A percentile compares a stretch with the other conserved stretches of the same genome.
These are phyloP conservation scores for Heloderma charlesbogerti DNA, from an alignment of 2,113 vertebrate species.

Conservation along the genomic window DNA sequence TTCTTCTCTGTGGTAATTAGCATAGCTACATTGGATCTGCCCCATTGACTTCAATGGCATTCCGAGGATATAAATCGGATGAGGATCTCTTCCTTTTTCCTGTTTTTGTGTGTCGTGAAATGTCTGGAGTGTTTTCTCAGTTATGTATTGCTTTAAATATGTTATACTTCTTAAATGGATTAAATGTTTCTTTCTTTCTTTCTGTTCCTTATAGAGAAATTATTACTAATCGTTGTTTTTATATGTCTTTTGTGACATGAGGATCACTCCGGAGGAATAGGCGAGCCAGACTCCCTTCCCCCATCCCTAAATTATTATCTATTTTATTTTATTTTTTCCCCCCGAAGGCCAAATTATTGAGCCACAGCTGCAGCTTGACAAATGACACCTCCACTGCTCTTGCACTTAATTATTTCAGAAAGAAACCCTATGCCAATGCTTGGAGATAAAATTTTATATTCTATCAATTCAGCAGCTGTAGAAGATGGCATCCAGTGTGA, in stretches of 20 bases:
- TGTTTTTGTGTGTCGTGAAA: slow-evolving; percentile 71
- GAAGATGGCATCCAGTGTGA: slow-evolving; percentile 42
- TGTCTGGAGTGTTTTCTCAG: slow-evolving; percentile 74
- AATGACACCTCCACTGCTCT: slow-evolving; percentile 32
- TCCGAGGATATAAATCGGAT: not conserved
- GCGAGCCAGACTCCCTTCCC: slow-evolving; percentile 84
- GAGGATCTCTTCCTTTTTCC: slow-evolving; percentile 34
- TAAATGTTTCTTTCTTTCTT: slow-evolving; percentile 73
- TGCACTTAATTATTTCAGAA: slow-evolving; percentile 15
- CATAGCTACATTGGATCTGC: not conserved
- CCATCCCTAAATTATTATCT: slow-evolving; percentile 58
- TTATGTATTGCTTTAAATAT: slow-evolving; percentile 72
- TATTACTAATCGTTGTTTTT: slow-evolving; percentile 80
- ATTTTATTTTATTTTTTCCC: not conserved
- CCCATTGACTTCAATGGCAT: slow-evolving; percentile 41
- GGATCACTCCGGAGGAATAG: slow-evolving; percentile 87
- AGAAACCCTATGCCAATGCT: slow-evolving; percentile 36
- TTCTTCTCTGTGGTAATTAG: not conserved
- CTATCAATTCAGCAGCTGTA: not conserved
- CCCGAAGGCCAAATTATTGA: slow-evolving; percentile 63
- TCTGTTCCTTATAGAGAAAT: slow-evolving; percentile 77
- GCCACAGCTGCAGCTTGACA: slow-evolving; percentile 39
- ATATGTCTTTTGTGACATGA: slow-evolving; percentile 85
- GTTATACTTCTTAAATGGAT: slow-evolving; percentile 77
- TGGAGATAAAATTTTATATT: slow-evolving; percentile 36